These are phyloP conservation scores for Channa argus DNA, from an alignment of 2,113 vertebrate species.

Conservation along the genomic window DNA sequence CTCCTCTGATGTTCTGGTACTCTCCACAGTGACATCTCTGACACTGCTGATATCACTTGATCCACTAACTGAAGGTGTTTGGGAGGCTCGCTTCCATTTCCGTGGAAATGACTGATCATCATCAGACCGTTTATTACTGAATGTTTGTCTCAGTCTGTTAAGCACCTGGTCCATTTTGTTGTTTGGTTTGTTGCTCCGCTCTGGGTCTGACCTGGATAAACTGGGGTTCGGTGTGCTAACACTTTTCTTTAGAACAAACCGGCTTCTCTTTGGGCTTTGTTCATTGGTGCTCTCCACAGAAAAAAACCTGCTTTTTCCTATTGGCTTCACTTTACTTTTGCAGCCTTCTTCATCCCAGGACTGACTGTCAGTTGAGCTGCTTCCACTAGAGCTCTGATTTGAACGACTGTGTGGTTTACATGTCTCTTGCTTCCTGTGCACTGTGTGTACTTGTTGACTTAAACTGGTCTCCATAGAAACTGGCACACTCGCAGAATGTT, in stretches of 20 bases:
- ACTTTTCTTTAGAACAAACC: conserved; percentile 72
- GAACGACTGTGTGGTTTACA: conserved; percentile 26
- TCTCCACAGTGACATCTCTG: conserved; percentile 34
- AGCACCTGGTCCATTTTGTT: conserved; percentile 79
- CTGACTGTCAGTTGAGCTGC: conserved; percentile 52
- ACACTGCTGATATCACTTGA: conserved; percentile 44
- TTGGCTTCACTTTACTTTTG: conserved; percentile 46
- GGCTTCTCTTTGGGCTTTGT: conserved; percentile 67
- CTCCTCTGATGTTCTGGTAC: conserved; percentile 29
- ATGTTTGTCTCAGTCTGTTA: conserved; percentile 73
- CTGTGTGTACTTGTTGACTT: conserved; percentile 38
- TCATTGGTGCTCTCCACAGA: conserved; percentile 61
- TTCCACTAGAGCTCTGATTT: conserved; percentile 48
- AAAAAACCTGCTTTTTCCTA: conserved; percentile 61
- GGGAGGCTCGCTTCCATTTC: conserved; percentile 62
- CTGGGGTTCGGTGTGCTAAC: conserved; percentile 45
- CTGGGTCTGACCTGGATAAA: conserved; percentile 59
- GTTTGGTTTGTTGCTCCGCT: conserved; percentile 47
- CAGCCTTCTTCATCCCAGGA: conserved; percentile 15
- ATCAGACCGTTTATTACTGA: conserved; percentile 66
- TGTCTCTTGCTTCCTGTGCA: conserved; percentile 12
- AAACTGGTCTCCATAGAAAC: conserved; percentile 39
- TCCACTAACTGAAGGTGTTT: conserved; percentile 52
- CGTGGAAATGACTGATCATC: conserved; percentile 57
- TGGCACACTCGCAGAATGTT: background rate